Base-by-base conservation (phyloP, 2,888 invertebrate species). In the Drosophila formosana region DNA sequence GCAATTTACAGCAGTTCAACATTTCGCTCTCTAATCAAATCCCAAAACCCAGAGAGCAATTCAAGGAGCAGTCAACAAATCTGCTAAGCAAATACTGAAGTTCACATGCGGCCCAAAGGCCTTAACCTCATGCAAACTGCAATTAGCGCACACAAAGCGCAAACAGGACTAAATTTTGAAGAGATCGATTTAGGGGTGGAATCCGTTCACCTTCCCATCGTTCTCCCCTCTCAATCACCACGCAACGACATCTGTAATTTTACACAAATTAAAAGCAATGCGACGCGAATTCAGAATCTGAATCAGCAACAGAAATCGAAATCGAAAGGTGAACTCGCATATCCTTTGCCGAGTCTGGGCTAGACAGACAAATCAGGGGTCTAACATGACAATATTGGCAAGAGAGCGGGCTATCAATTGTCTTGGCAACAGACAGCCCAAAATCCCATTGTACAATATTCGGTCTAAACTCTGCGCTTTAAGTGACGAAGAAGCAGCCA, bases 111-210 rank as follows among this genome's bases (percentile, higher is more conserved):
- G 65, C 68, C 62, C n/a, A 51, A 71, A 60, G 57, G 64, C 60
- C 68, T 61, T 60, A 81, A 65, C 66, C 70, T 70, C 69, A 71
- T 74, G 66, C 84, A 78, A 83, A 84, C 75, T 84, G 82, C 88
- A 82, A 82, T 82, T 84, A 82, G 75, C 63, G 73, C 72, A 70
- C 66, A 66, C 82, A 71, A 80, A 65, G 69, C 62, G 72, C 84
- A 78, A 87, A 87, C 58, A 81, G 51, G 62, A 56, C 72, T 51
- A 55, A 52, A 66, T 70, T 63, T 58, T 49, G 4, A 8, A 58
- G 60, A 47, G 50, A 18, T 11, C 37, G 47, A 7, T n/a, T 28
- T 51, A 58, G 51, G 74, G 69, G 70, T 69, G 71, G 55, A 4
- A 11, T 9, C 32, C 8, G 3, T n/a, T 11, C 11, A n/a, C n/a